Percentiles rank a stretch among this genome's conserved stretches.
Conservation (phyloP, 2,888 invertebrate species). For the Hemicrepidius hirtus region DNA sequence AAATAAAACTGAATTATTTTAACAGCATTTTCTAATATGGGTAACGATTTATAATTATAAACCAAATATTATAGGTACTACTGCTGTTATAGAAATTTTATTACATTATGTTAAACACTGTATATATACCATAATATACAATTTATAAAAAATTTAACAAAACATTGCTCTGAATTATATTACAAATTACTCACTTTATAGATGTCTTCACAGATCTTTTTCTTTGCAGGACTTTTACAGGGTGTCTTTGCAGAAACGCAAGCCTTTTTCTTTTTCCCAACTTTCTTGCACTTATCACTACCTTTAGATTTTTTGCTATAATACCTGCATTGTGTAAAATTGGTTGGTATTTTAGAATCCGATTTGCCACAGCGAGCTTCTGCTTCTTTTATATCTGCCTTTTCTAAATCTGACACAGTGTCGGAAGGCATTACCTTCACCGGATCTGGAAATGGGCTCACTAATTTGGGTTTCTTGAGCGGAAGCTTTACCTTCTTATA, state of each 20-base stretch:
- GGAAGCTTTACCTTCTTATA: constrained; percentile 66
- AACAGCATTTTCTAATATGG: no score
- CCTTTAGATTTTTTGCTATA: neutral
- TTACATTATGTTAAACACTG: no score
- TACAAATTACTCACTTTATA: constrained; percentile 13
- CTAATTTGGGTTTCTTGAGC: constrained; percentile 65
- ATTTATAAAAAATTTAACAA: no score
- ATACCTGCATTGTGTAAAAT: constrained; percentile 16
- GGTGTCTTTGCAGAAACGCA: neutral
- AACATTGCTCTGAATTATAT: neutral
- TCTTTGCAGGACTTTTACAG: neutral
- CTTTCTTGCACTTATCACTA: neutral
- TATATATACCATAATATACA: no score
- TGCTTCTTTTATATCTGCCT: constrained; percentile 67
- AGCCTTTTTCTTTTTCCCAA: neutral
- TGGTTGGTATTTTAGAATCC: neutral
- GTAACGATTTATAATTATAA: no score
- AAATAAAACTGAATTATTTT: no score
- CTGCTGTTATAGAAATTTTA: no score
- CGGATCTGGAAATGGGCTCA: constrained; percentile 69
- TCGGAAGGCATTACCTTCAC: constrained; percentile 68
- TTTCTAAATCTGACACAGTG: constrained; percentile 68
- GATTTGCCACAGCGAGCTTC: constrained; percentile 40
- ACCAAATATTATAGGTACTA: no score
- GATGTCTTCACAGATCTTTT: neutral